A percentile compares a stretch with the other conserved stretches of the same genome.
Evolutionary conservation across 2,113 vertebrate species (phyloP).

Genomic region (Arothron firmamentum): DNA sequence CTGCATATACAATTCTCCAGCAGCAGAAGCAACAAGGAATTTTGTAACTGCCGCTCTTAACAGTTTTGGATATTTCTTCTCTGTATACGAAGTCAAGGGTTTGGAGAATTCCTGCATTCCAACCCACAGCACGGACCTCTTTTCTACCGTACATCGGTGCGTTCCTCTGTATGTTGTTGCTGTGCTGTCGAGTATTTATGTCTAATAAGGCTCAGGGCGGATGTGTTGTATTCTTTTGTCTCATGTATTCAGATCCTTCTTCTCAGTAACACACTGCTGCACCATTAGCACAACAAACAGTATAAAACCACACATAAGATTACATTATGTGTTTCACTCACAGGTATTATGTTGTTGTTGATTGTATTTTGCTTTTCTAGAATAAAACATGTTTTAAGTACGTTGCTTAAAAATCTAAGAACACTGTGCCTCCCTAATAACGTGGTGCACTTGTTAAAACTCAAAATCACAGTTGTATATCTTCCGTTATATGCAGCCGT

Average conservation of each 20-base stretch:
- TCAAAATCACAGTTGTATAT: too few species aligned
- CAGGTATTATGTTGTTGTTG: slow-evolving; percentile 43
- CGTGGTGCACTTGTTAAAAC: too few species aligned
- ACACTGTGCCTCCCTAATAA: too few species aligned
- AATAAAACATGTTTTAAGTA: slow-evolving; percentile 54
- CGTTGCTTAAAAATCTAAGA: slow-evolving; percentile 8
- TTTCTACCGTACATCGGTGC: slow-evolving; percentile 52
- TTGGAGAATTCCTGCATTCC: slow-evolving; percentile 64
- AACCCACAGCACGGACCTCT: slow-evolving; percentile 51
- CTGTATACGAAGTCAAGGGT: background rate
- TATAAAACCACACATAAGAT: slow-evolving; percentile 20
- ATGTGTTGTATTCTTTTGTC: slow-evolving; percentile 58
- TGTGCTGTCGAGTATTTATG: slow-evolving; percentile 56
- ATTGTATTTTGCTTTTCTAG: slow-evolving; percentile 51
- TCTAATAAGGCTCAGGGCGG: slow-evolving; percentile 73
- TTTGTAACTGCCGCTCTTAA: background rate
- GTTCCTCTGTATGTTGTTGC: slow-evolving; percentile 40
- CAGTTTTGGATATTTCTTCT: slow-evolving; percentile 28
- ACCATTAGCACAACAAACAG: slow-evolving; percentile 26
- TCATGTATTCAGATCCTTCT: slow-evolving; percentile 49
- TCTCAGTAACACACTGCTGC: slow-evolving; percentile 38
- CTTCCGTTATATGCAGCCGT: too few species aligned
- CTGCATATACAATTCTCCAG: too few species aligned
- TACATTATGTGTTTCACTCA: slow-evolving; percentile 32
- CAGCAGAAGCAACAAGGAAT: background rate